Evolutionary conservation across 2,888 invertebrate species (phyloP).

Genomic region (Empis stercorea): DNA sequence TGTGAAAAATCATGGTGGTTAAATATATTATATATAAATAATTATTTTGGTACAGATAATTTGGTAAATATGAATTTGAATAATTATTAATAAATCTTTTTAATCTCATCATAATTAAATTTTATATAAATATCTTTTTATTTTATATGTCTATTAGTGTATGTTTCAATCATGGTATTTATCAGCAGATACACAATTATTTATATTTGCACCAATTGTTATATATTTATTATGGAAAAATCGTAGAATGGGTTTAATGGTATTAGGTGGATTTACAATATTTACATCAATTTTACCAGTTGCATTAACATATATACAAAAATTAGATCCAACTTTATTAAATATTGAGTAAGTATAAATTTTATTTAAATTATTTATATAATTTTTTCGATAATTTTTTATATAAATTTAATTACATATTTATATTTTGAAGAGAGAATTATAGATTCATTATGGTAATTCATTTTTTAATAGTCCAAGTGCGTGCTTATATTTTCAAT

Average conservation of each 20-base stretch:
- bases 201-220: constrained; percentile 51
- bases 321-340: constrained; percentile 54
- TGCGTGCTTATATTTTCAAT: no score
- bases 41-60: constrained; percentile 50
- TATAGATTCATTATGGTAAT: no score
- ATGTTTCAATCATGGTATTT: constrained; percentile 45
- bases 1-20: constrained; percentile 61
- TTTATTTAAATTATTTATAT: no score
- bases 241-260: constrained; percentile 42
- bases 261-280: constrained; percentile 39
- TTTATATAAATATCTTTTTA: constrained; percentile 1
- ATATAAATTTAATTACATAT: not conserved
- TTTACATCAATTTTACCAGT: constrained; percentile 43
- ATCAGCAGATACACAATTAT: constrained; percentile 50
- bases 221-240: constrained; percentile 56
- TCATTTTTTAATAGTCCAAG: no score
- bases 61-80: constrained; percentile 17
- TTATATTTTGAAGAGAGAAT: no score
- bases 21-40: constrained; percentile 60
- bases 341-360: constrained; percentile 51
- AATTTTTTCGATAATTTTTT: not conserved
- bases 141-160: constrained; percentile 36
- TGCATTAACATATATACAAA: constrained; percentile 43
- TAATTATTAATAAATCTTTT: not conserved
- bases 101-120: not conserved